A percentile compares a stretch with the other conserved stretches of the same genome.
These are phyloP conservation scores for Alectura lathami DNA, from an alignment of 2,113 vertebrate species.

Conservation along the genomic window DNA sequence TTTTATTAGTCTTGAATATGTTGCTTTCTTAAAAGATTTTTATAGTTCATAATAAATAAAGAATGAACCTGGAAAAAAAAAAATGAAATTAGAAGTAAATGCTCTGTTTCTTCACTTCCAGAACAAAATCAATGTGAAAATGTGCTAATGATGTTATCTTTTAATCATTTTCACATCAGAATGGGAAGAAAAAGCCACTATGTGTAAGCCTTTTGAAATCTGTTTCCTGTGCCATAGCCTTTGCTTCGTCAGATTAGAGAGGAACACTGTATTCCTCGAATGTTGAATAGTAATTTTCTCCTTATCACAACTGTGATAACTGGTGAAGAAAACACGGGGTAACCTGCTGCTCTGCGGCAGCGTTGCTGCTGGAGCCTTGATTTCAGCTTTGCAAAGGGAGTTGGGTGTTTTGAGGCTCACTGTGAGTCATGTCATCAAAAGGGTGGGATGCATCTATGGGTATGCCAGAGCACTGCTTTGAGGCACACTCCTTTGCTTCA, in stretches of 20 bases:
- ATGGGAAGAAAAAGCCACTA: neutral
- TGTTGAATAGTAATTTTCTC: no score
- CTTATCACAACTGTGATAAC: rapidly evolving
- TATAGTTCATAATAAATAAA: neutral
- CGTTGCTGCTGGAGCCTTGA: rapidly evolving
- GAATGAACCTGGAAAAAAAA: neutral
- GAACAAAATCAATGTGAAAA: neutral
- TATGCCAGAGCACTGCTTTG: neutral
- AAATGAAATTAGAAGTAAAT: neutral
- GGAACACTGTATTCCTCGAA: neutral
- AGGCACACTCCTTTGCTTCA: neutral
- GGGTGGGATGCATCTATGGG: neutral
- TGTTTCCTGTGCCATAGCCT: neutral
- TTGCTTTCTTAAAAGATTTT: constrained; percentile 16
- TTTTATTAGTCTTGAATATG: constrained; percentile 9
- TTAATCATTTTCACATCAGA: neutral
- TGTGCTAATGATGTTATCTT: neutral
- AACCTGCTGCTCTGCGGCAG: neutral
- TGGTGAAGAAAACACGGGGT: neutral
- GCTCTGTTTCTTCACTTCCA: neutral
- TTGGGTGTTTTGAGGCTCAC: rapidly evolving
- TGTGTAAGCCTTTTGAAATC: neutral
- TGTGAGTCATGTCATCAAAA: rapidly evolving
- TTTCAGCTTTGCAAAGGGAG: neutral
- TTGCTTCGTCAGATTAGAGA: neutral